These are phyloP conservation scores for Oligia fasciuncula DNA, from an alignment of 2,888 invertebrate species.

Conservation along the genomic window DNA sequence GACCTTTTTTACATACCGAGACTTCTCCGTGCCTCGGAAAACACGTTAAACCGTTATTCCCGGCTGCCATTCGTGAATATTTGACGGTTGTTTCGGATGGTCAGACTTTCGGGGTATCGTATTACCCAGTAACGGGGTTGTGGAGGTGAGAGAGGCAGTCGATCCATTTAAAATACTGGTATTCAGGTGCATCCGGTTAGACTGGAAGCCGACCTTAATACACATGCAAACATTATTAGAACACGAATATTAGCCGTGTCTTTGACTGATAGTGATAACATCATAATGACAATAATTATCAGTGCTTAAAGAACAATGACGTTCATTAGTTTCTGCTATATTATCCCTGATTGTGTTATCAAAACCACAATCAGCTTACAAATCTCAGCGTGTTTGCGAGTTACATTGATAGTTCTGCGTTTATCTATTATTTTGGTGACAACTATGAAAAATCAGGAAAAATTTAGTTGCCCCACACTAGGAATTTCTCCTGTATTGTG, in stretches of 20 bases:
- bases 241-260: neutral
- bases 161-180: too few relatives aligned
- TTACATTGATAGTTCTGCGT: neutral
- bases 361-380: conserved; percentile 8
- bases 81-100: too few relatives aligned
- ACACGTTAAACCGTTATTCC: too few relatives aligned
- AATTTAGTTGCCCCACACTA: neutral
- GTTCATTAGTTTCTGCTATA: conserved; percentile 5
- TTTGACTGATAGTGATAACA: conserved; percentile 34
- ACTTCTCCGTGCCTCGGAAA: too few relatives aligned
- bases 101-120: too few relatives aligned
- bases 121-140: too few relatives aligned
- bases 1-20: too few relatives aligned
- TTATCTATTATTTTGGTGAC: neutral
- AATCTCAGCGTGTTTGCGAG: conserved; percentile 13
- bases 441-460: neutral
- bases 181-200: too few relatives aligned
- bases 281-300: neutral
- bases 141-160: too few relatives aligned
- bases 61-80: too few relatives aligned
- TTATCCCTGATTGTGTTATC: conserved; percentile 16
- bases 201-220: too few relatives aligned
- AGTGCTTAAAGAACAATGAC: conserved; percentile 13
- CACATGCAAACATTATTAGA: neutral
- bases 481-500: too few relatives aligned